Percentiles rank a stretch among this genome's conserved stretches.
Evolutionary conservation across 2,113 vertebrate species (phyloP).

Genomic region (Falcunculus frontatus): DNA sequence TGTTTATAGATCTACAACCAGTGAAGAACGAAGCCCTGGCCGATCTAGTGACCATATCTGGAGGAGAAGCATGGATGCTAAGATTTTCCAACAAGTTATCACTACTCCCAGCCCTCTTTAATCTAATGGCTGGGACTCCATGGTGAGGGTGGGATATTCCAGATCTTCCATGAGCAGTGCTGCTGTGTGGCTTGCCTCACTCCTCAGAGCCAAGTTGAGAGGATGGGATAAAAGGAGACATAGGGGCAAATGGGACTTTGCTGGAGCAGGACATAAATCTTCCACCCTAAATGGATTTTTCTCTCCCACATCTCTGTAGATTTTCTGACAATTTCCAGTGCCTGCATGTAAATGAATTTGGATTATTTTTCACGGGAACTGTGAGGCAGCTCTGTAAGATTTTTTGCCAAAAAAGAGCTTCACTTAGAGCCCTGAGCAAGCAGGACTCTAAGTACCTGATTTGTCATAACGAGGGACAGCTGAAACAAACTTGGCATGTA

Average conservation of each 20-base stretch:
- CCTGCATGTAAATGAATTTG: background rate
- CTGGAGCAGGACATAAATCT: background rate
- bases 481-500: background rate
- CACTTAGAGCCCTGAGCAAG: background rate
- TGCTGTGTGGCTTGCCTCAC: background rate
- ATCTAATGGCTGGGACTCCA: rapidly evolving
- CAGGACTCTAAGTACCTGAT: background rate
- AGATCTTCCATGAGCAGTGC: background rate
- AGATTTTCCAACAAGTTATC: background rate
- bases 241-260: background rate
- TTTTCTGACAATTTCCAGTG: conserved; percentile 9
- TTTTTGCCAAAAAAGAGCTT: background rate
- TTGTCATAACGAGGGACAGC: background rate
- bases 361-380: background rate
- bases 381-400: background rate
- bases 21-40: background rate
- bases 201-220: background rate
- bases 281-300: background rate
- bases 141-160: background rate
- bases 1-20: background rate
- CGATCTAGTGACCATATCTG: background rate
- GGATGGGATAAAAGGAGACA: background rate
- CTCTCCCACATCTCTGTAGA: background rate
- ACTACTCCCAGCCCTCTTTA: background rate
- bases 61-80: background rate